Conservation (phyloP, 2,113 vertebrate genomes). For the Eclectus roratus region DNA sequence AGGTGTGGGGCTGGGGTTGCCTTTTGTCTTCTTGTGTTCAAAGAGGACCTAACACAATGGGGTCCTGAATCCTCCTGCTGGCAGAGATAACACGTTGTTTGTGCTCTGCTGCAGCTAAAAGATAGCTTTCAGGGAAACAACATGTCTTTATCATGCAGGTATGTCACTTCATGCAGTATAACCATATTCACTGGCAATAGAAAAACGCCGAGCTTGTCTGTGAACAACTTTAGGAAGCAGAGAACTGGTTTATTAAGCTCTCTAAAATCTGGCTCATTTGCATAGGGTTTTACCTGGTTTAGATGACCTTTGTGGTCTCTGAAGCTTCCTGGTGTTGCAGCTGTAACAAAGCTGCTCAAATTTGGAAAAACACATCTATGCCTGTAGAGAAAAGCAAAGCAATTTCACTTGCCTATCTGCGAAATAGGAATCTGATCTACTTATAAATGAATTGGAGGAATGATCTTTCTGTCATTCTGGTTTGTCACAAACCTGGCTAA, state of each 20-base stretch:
- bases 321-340: not conserved
- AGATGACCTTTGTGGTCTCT: not conserved
- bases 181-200: not conserved
- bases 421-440: not conserved
- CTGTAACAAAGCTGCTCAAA: not conserved
- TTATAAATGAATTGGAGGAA: not conserved
- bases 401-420: not conserved
- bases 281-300: not conserved
- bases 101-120: not conserved
- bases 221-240: not conserved
- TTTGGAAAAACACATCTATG: not conserved
- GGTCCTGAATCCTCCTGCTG: not conserved
- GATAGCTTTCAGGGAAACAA: not conserved
- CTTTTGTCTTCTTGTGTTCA: conserved; percentile 9
- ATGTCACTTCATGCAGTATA: not conserved
- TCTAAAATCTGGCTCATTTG: not conserved
- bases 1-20: not conserved
- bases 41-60: not conserved
- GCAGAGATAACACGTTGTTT: not conserved
- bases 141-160: not conserved
- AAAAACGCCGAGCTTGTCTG: not conserved
- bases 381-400: not conserved
- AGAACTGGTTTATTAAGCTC: not conserved
- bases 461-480: not conserved
- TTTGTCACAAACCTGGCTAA: not conserved